Percentiles rank a stretch among this genome's conserved stretches.
phyloP scores from a whole-genome alignment of 1,140 invertebrate genomes.

The Cydia strobilella region DNA sequence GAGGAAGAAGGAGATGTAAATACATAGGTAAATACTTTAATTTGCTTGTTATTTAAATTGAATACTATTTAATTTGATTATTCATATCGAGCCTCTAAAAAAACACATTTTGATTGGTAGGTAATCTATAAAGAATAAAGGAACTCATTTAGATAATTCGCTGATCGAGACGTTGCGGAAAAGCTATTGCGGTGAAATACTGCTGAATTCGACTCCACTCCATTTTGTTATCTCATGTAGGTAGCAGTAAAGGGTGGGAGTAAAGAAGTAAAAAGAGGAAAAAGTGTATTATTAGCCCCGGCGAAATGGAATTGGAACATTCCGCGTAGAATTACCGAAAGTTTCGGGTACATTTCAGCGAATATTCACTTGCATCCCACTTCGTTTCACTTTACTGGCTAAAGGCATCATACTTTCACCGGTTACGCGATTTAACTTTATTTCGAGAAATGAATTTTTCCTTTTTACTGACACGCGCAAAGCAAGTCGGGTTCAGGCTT shows the following conservation, averaged over 20 bases:
- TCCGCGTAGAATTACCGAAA: constrained; percentile 59
- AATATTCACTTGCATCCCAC: constrained; percentile 56
- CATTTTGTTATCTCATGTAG: constrained; percentile 55
- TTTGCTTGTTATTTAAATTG: too few species aligned
- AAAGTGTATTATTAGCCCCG: constrained; percentile 79
- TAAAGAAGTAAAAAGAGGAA: constrained; percentile 78
- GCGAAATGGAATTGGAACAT: constrained; percentile 80
- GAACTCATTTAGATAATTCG: neutral
- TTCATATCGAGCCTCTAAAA: too few species aligned
- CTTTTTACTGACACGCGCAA: constrained; percentile 4
- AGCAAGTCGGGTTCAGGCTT: neutral
- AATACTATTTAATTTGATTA: too few species aligned
- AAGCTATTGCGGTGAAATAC: constrained; percentile 24
- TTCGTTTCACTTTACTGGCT: constrained; percentile 73
- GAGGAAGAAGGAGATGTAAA: too few species aligned
- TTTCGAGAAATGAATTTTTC: constrained; percentile 58
- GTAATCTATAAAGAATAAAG: neutral
- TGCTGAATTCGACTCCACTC: constrained; percentile 48
- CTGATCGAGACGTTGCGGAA: neutral
- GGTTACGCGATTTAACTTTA: constrained; percentile 68
- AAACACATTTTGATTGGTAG: too few species aligned
- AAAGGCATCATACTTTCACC: constrained; percentile 71
- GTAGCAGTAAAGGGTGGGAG: constrained; percentile 78
- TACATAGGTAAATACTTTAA: too few species aligned
- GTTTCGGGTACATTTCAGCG: constrained; percentile 74